Evolutionary conservation across 2,888 invertebrate species (phyloP), one percentile per base, ranked within the genome.

Genomic region (Notodonta ziczac): DNA sequence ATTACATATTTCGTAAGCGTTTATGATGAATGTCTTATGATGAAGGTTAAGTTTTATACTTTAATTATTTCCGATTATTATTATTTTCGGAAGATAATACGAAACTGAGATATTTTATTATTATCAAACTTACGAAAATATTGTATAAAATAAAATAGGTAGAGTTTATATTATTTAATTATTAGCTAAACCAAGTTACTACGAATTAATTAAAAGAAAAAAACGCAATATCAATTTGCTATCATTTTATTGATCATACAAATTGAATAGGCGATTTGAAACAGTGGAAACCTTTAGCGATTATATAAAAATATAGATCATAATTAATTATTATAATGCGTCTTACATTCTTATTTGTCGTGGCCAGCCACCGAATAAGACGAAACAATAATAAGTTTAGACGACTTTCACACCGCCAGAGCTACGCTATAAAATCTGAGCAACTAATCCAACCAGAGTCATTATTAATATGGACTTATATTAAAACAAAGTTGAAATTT

Each of bases 211-310:
- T 4, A 46, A n/a, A n/a, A n/a, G 67, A 71, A 75, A 75, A 24
- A 75, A 67, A 75, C 61, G 70, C 67, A 59, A 14, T n/a, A 72
- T 77, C 93, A 93, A 93, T 92, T 91, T 92, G 93, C 84, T 86
- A 90, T 89, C 83, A 84, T 93, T 93, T 52, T 93, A 92, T 93
- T 93, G 91, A 92, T 89, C 87, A 89, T 77, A 91, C 92, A 93
- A 93, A 93, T 93, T 91, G 92, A 88, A 84, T 80, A 86, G 82
- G 81, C 84, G 83, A 88, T 80, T 88, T 80, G 83, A 86, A 89
- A 91, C 85, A 90, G 83, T 85, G 84, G 24, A 75, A 84, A 83
- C 84, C 83, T 76, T 78, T 77, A 84, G 82, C 74, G 74, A 84
- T 85, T 83, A 83, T 83, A 88, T 86, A 90, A 90, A 91, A 88